Base-by-base conservation (phyloP, 2,113 vertebrate genomes). In the Stegastes partitus region DNA sequence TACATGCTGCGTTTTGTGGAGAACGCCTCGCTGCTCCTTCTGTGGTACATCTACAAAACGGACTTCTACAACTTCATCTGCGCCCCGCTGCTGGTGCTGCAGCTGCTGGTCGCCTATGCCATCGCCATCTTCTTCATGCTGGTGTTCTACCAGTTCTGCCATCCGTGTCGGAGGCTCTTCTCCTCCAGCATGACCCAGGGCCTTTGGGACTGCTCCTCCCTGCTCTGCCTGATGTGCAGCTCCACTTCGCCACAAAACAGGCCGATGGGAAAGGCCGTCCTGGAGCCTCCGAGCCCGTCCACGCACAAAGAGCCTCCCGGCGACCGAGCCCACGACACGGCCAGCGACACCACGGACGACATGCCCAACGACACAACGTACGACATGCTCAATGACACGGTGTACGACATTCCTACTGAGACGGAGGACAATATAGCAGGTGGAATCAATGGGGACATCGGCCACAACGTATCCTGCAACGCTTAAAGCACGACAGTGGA, bases 121-220 rank as follows among this genome's bases (percentile, higher is more conserved):
- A 91, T 95, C 37, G 96, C 93, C 65, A 59, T 99, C 79, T 94
- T 97, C 75, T 99, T 99, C 90, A 99, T 99, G 98, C 89, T 99
- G 79, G 91, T 98, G 19, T 99, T 99, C 92, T 99, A 98, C 82
- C 96, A 97, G 91, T 98, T 96, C 86, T 99, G 96, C 45, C 98
- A 99, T 74, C 98, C 98, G 0, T 99, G 98, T 87, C 96, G 96
- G 87, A 96, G 93, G 86, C 96, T 99, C 44, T 99, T 99, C 87
- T 95, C 96, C 23, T 96, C 96, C 81, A 97, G 92, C 87, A 87
- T 96, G 86, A 94, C 94, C 0, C 95, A 96, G 88, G 94, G 94
- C 23, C 87, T 97, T 16, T 91, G 93, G 83, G 81, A 93, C 31
- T 97, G 95, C 85, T 92, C 96, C 44, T 92, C 93, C 5, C 92